phyloP scores from a whole-genome alignment of 2,888 invertebrate genomes.

The Cyrtodaria siliqua region DNA sequence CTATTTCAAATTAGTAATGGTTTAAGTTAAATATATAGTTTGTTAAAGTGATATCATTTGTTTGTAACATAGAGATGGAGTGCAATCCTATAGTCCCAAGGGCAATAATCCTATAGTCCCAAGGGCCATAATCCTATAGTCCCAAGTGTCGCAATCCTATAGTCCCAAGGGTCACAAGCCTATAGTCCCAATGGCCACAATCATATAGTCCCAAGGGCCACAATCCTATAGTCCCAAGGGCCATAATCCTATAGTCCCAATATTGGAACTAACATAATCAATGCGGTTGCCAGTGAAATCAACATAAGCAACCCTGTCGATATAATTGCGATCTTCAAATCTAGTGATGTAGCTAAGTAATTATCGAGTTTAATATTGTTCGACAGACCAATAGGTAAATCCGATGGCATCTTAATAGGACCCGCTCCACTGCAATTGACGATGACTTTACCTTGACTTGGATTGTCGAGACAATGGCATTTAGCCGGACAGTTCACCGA shows the following conservation, averaged over 20 bases:
- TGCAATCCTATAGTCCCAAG: too few species aligned
- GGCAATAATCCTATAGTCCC: too few species aligned
- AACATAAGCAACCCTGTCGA: constrained; percentile 20
- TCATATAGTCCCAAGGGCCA: too few species aligned
- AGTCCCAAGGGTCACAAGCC: too few species aligned
- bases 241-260: neutral
- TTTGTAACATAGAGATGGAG: too few species aligned
- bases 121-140: too few species aligned
- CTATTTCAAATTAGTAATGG: too few species aligned
- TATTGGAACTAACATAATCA: neutral
- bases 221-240: too few species aligned
- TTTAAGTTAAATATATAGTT: too few species aligned
- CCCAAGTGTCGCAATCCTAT: too few species aligned
- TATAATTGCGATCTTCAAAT: constrained; percentile 22
- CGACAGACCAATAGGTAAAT: constrained; percentile 32
- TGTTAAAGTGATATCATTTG: too few species aligned
- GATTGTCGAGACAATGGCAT: constrained; percentile 41
- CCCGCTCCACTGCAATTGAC: constrained; percentile 26
- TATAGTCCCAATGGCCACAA: too few species aligned
- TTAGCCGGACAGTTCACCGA: constrained; percentile 24
- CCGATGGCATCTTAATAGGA: constrained; percentile 13
- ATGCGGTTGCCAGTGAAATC: constrained; percentile 24
- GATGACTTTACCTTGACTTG: constrained; percentile 14
- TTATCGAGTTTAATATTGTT: constrained; percentile 18
- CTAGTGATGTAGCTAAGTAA: constrained; percentile 26